Base-by-base conservation (phyloP, 1,140 invertebrate species). In the Penaeus vannamei region DNA sequence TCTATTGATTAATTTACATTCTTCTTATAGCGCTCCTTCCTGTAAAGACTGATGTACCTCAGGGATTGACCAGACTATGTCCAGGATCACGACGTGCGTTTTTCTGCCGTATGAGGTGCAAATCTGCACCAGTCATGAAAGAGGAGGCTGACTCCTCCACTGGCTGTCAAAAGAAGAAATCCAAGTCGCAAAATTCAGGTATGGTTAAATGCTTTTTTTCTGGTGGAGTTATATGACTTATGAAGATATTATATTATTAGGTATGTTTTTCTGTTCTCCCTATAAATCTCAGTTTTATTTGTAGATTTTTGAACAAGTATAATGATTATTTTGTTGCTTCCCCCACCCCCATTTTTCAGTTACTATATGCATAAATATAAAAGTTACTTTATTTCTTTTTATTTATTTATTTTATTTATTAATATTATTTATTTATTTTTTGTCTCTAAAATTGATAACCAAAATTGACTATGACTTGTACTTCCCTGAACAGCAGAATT, bases 41-140 rank as follows among this genome's bases (percentile, higher is more conserved):
- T 23, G 96, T 98, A 17, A 98, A 98, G 93, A 95, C 97, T 1
- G 97, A 97, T 92, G 94, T 97, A 26, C 95, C 96, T 1, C 95
- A 96, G 88, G 95, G 95, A 62, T 92, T 93, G 17, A 90, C 84
- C n/a, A 94, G 96, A 79, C 94, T 98, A 5, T 97, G 97, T 93
- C 96, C 97, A 1, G 98, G 98, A 4, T 97, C 97, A 1, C 93
- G 97, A 32, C 94, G 98, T 42, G 98, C 97, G 0, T 99, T 98
- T 92, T 98, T 98, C 93, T 99, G 97, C 93, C 95, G 97, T 46
- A 98, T 98, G 96, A 98, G 98, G 92, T 95, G 96, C 91, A 90
- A 90, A 69, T 90, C 90, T 5, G 72, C 85, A 92, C 92, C 5
- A 91, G 93, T 90, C 20, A 29, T 90, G 66, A 90, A 90, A 61